Conservation (phyloP, 2,113 vertebrate species). For the Ctenodactylus gundi region DNA sequence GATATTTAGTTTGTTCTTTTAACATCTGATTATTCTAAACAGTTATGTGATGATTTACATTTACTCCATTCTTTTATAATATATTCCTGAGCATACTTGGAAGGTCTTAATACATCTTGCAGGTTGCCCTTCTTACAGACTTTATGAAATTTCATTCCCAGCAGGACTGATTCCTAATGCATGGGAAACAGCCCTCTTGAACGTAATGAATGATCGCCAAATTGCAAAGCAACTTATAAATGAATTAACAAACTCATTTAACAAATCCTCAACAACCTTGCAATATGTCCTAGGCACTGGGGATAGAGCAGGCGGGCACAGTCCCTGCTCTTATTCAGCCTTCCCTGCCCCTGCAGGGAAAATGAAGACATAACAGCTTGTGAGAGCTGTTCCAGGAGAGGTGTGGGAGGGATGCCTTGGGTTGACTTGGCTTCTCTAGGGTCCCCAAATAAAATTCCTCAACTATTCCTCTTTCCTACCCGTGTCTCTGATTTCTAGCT, state of each 20-base stretch:
- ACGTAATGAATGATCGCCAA: conserved; percentile 24
- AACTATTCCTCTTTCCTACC: no score
- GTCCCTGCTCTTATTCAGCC: background rate
- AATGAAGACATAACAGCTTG: background rate
- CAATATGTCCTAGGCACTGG: background rate
- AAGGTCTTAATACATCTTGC: background rate
- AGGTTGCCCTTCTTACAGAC: background rate
- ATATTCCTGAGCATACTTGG: background rate
- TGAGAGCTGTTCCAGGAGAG: background rate
- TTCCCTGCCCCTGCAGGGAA: background rate
- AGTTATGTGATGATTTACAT: background rate
- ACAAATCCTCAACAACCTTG: conserved; percentile 2
- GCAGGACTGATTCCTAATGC: conserved; percentile 2
- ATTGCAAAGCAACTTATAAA: conserved; percentile 40
- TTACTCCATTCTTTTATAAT: background rate
- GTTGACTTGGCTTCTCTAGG: background rate
- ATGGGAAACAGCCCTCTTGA: conserved; percentile 7
- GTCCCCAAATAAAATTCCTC: background rate
- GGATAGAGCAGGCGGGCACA: background rate
- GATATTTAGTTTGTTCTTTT: background rate
- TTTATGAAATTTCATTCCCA: conserved; percentile 28
- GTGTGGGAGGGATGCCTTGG: no score
- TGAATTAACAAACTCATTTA: conserved; percentile 36
- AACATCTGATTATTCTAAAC: conserved; percentile 6
- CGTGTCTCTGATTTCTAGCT: background rate